Evolutionary conservation across 2,888 invertebrate species (phyloP).

Genomic region (Dicranocentrus wangi): DNA sequence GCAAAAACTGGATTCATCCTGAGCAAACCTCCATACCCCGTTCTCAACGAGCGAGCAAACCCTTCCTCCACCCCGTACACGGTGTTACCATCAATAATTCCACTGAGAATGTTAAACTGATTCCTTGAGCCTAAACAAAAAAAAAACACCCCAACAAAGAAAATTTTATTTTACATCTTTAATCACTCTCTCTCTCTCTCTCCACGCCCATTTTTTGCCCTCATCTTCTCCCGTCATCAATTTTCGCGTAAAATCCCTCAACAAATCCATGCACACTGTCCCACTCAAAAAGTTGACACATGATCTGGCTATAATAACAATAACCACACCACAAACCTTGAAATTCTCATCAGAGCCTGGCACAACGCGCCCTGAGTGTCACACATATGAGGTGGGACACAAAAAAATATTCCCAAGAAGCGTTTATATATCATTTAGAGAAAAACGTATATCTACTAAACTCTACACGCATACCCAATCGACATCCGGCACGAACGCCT

Average conservation of each 20-base stretch:
- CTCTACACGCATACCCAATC: slow-evolving; percentile 81
- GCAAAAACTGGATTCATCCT: slow-evolving; percentile 92
- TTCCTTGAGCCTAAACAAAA: slow-evolving; percentile 81
- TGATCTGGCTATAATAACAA: too few species aligned
- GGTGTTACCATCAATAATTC: slow-evolving; percentile 90
- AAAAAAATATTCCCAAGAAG: too few species aligned
- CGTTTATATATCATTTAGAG: too few species aligned
- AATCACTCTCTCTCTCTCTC: too few species aligned
- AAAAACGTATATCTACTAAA: too few species aligned
- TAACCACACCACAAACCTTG: too few species aligned
- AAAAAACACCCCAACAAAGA: background rate
- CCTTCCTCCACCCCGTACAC: slow-evolving; percentile 90
- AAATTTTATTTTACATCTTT: too few species aligned
- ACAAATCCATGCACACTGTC: too few species aligned
- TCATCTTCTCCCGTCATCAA: background rate
- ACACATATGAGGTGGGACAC: too few species aligned
- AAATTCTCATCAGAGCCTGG: background rate
- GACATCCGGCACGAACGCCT: slow-evolving; percentile 89
- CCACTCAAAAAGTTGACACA: too few species aligned
- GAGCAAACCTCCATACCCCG: slow-evolving; percentile 86
- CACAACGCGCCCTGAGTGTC: background rate
- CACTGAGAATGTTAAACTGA: slow-evolving; percentile 90
- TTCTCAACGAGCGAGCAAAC: slow-evolving; percentile 86
- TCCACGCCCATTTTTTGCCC: background rate
- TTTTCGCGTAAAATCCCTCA: too few species aligned